These are phyloP conservation scores for Caenorhabditis zanzibari DNA, from an alignment of 2,888 invertebrate species.

Conservation along the genomic window DNA sequence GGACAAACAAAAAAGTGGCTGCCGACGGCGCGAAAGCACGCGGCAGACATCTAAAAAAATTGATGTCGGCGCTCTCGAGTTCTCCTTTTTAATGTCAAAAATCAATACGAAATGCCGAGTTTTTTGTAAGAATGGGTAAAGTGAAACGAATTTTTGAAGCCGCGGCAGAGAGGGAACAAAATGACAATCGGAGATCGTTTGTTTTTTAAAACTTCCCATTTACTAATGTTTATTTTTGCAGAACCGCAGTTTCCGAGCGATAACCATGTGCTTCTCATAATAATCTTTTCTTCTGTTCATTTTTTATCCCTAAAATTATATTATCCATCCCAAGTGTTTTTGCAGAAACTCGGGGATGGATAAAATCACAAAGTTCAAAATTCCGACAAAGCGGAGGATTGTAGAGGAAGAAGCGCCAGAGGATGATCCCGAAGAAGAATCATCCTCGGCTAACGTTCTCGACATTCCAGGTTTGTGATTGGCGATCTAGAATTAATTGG, in stretches of 20 bases:
- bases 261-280: not conserved
- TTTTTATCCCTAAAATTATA: too few species aligned
- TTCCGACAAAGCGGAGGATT: slow-evolving; percentile 30
- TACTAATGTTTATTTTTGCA: slow-evolving; percentile 7
- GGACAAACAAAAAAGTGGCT: not conserved
- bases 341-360: slow-evolving; percentile 42
- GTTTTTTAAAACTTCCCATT: not conserved
- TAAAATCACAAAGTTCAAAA: slow-evolving; percentile 5
- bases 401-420: not conserved
- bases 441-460: not conserved
- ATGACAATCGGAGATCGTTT: not conserved
- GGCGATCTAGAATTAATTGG: not conserved
- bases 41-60: not conserved
- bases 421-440: not conserved
- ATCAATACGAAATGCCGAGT: not conserved
- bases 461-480: slow-evolving; percentile 30
- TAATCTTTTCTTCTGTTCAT: not conserved
- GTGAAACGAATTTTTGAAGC: too few species aligned
- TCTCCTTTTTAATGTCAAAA: not conserved
- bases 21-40: slow-evolving; percentile 8
- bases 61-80: not conserved
- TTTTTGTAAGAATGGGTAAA: too few species aligned
- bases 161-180: not conserved
- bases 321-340: not conserved
- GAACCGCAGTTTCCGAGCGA: not conserved